These are phyloP conservation scores for Gortyna flavago DNA, from an alignment of 2,888 invertebrate genomes.

Conservation along the genomic window DNA sequence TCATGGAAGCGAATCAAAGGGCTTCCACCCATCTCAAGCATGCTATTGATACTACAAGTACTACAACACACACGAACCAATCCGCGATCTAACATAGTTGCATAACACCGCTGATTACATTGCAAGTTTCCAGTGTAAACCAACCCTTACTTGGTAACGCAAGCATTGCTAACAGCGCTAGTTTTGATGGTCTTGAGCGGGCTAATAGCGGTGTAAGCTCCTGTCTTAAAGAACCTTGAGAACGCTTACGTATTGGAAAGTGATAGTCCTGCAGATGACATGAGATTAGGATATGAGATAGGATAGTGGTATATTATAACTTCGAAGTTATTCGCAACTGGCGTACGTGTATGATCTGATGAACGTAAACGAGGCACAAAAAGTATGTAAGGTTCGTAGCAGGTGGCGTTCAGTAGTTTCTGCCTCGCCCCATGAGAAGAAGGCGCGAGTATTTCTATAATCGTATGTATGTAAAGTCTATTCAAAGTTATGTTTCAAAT, in stretches of 20 bases:
- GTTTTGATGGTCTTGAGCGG: slow-evolving; percentile 47
- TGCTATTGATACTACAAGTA: slow-evolving; percentile 9
- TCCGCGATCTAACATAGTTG: slow-evolving; percentile 2
- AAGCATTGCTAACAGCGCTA: slow-evolving; percentile 46
- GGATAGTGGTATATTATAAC: not conserved
- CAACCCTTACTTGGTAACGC: slow-evolving; percentile 2
- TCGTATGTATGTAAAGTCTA: no score
- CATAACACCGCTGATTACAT: slow-evolving; percentile 29
- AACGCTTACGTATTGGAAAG: slow-evolving; percentile 28
- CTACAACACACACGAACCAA: not conserved
- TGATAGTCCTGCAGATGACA: slow-evolving; percentile 29
- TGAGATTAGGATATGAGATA: slow-evolving; percentile 34
- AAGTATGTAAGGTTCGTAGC: not conserved
- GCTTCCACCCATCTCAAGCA: not conserved
- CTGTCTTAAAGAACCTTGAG: slow-evolving; percentile 42
- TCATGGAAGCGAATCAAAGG: not conserved
- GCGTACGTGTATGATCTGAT: no score
- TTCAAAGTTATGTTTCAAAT: no score
- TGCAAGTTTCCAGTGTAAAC: slow-evolving; percentile 39
- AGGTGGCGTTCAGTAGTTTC: not conserved
- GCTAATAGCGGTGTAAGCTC: slow-evolving; percentile 50
- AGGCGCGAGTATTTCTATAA: not conserved
- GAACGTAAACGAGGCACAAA: not conserved
- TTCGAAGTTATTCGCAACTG: not conserved
- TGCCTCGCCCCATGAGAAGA: not conserved